Evolutionary conservation across 2,113 vertebrate genomes (phyloP), one percentile per base, ranked within the genome.

Genomic region (Felis catus): DNA sequence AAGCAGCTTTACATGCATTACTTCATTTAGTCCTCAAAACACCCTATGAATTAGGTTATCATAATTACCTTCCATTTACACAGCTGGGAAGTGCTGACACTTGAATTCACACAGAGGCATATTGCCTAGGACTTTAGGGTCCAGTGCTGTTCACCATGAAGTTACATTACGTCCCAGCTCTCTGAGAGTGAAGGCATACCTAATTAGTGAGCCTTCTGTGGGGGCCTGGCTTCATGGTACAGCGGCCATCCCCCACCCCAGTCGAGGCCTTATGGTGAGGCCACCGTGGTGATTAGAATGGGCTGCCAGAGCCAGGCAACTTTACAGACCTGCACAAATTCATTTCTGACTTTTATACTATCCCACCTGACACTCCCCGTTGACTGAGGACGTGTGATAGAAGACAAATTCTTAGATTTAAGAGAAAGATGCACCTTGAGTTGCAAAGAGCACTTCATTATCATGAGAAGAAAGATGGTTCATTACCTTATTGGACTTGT

Each of bases 1-100:
- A 94, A 95, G 91, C 85, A 90, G 91, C 91, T 97, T 96, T 95
- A 81, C 73, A 45, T 76, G 91, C 65, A 71, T 95, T 92, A 86
- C 85, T 97, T 95, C 71, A 82, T 89, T 95, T 97, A 97, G 97
- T 94, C 78, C 89, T 93, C 85, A 68, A 63, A 94, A 81, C 93
- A 89, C 81, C 93, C 51, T 81, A 3, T 90, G 89, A 97, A 78
- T 96, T 90, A 78, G 58, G 29, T 90, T 82, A 95, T 85, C 89
- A 63, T 41, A 66, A 73, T 78, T 63, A 74, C 80, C 58, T 97
- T 51, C 36, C 73, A 33, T 95, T 96, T 74, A 78, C 36, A 74
- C 41, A 95, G 41, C n/a, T 6, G 25, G 7, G 51, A 96, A 93
- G 74, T 85, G 31, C 41, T 85, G 71, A 68, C 88, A 65, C 33